These are phyloP conservation scores for Myripristis murdjan DNA, from an alignment of 2,797 vertebrate genomes.

Conservation along the genomic window DNA sequence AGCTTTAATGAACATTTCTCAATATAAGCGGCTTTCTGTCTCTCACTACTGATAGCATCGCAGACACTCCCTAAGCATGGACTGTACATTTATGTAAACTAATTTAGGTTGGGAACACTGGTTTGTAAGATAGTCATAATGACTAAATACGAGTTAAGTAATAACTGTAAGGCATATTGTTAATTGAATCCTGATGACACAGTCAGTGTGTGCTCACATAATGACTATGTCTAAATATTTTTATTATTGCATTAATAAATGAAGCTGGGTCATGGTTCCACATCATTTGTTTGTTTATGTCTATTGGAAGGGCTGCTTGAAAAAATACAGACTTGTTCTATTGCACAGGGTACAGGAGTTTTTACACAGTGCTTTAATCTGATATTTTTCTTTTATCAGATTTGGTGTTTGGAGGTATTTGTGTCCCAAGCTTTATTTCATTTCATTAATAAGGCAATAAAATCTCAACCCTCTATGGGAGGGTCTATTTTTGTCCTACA, in stretches of 20 bases:
- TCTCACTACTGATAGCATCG: constrained; percentile 1
- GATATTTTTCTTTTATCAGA: constrained; percentile 31
- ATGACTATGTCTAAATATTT: neutral
- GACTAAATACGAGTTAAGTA: neutral
- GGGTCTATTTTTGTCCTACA: constrained; percentile 58
- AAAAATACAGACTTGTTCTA: constrained; percentile 40
- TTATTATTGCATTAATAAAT: neutral
- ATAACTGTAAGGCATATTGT: constrained; percentile 22
- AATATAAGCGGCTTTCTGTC: constrained; percentile 17
- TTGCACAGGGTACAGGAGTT: constrained; percentile 14
- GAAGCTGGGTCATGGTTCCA: neutral
- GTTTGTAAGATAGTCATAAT: too few species aligned
- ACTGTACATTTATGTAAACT: constrained; percentile 7
- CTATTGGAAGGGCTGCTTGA: constrained; percentile 26
- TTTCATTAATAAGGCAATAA: constrained; percentile 64
- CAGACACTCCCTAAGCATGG: neutral
- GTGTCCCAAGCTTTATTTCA: constrained; percentile 46
- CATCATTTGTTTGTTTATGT: constrained; percentile 19
- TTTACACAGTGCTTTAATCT: constrained; percentile 13
- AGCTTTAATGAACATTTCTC: constrained; percentile 43
- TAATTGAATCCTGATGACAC: constrained; percentile 8
- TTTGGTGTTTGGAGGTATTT: constrained; percentile 54
- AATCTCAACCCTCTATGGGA: constrained; percentile 43
- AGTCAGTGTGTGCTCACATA: neutral
- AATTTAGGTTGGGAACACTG: neutral